Evolutionary conservation across 2,113 vertebrate genomes (phyloP).

Genomic region (Paradoxurus hermaphroditus): DNA sequence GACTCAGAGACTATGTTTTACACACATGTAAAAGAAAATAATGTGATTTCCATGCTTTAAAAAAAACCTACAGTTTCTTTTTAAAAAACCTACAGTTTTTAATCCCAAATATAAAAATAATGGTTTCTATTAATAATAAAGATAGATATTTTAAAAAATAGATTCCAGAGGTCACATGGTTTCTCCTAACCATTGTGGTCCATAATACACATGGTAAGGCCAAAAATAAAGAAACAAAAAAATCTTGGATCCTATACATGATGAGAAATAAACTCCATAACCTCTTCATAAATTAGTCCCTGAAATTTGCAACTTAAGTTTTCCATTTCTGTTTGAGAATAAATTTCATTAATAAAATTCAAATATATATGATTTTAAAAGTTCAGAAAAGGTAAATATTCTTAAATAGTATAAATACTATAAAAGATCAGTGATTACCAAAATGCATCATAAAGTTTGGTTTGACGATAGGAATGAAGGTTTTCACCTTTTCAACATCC

Average conservation of each 20-base stretch:
- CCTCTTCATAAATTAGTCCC: not conserved
- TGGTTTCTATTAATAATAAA: not conserved
- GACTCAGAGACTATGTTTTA: not conserved
- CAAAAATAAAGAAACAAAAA: not conserved
- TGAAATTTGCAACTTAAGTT: constrained; percentile 4
- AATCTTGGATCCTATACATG: not conserved
- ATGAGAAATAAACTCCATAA: not conserved
- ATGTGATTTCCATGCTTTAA: not conserved
- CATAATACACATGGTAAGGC: not conserved
- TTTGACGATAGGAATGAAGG: not conserved
- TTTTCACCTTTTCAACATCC: not conserved
- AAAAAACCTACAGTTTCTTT: not conserved
- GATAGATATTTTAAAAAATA: not conserved
- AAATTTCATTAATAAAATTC: not conserved
- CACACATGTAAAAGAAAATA: not conserved
- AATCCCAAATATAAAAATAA: constrained; percentile 4
- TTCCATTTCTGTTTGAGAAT: not conserved
- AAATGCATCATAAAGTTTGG: not conserved
- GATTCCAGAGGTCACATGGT: not conserved
- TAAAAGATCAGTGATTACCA: not conserved
- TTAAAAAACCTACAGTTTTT: not conserved
- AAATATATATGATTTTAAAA: not conserved
- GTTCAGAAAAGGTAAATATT: not conserved
- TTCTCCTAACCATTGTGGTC: not conserved
- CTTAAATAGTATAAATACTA: not conserved